Percentiles rank a stretch among this genome's conserved stretches.
phyloP scores from a whole-genome alignment of 2,113 vertebrate species.

The Heloderma charlesbogerti region DNA sequence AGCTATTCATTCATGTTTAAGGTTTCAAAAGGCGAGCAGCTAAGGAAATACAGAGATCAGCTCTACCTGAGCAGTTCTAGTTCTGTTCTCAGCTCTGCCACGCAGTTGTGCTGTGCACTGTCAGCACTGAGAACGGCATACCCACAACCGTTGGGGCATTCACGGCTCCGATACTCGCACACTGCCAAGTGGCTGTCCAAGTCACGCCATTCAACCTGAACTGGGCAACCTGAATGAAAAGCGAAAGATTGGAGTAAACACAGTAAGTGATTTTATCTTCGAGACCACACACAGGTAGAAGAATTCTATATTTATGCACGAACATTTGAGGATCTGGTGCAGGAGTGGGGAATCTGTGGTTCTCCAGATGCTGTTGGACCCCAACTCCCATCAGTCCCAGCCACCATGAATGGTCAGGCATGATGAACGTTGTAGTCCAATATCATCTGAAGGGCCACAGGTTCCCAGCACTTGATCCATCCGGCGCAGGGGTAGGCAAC shows the following conservation, averaged over 20 bases:
- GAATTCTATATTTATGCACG: background rate
- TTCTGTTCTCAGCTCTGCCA: constrained; percentile 86
- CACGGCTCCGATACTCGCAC: constrained; percentile 84
- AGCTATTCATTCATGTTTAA: background rate
- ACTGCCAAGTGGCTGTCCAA: constrained; percentile 84
- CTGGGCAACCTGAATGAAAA: constrained; percentile 77
- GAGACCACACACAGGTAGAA: background rate
- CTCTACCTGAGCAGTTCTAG: constrained; percentile 86
- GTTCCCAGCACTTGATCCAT: too few species aligned
- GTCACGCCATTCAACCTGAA: constrained; percentile 81
- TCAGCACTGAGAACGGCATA: constrained; percentile 79
- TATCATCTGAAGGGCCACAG: background rate
- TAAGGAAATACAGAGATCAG: constrained; percentile 11
- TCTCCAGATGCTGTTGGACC: background rate
- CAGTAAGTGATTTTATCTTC: background rate
- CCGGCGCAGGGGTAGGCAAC: too few species aligned
- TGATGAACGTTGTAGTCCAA: too few species aligned
- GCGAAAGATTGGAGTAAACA: background rate
- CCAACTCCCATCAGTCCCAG: background rate
- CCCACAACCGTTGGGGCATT: constrained; percentile 86
- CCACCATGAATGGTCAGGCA: background rate
- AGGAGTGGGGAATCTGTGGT: background rate
- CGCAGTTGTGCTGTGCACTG: constrained; percentile 85
- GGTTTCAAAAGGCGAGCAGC: background rate
- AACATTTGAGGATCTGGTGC: background rate